Base-by-base conservation (phyloP, 2,113 vertebrate genomes). In the Dermatemys mawii region DNA sequence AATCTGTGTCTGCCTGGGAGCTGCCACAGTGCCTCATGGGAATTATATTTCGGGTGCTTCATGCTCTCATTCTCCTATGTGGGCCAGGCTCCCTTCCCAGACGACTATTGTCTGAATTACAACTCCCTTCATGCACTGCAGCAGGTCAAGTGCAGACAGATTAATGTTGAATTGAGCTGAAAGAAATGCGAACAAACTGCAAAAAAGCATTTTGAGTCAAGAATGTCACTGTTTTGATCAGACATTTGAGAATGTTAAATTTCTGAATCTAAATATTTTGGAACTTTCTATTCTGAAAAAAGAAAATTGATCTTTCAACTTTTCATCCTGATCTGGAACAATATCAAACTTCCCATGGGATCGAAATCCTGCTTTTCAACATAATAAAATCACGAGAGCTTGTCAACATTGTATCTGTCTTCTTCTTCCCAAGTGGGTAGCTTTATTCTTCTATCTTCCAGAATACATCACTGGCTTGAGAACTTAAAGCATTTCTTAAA, bases 351-450 rank as follows among this genome's bases (percentile, higher is more conserved):
- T 86, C 2, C 1, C 4, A 5, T 50, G 41, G 53, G 27, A 38
- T 53, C 22, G 49, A 41, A 73, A 46, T 73, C 84, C 19, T 4
- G 17, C 22, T 8, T 73, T 81, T 41, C 54, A n/a, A 24, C 49
- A 17, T 4, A 67, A 41, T 54, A 50, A 11, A n/a, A 3, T 24
- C 41, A 3, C 7, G 78, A 55, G 10, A 22, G 6, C 84, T 22
- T 83, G 91, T 19, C 38, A 78, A 46, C 7, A 9, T 0, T 0
- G 50, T 81, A 63, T 48, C 51, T 16, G 32, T 55, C 29, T n/a
- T 85, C 63, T 83, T 78, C 7, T 54, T 87, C 79, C 14, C 41
- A 57, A 0, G 5, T 35, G 50, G 16, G 32, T 83, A 27, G 73
- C 11, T 46, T 88, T 53, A 46, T 89, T 41, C 38, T 81, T 73